Evolutionary conservation across 2,113 vertebrate species (phyloP).

Genomic region (Peromyscus polionotus): DNA sequence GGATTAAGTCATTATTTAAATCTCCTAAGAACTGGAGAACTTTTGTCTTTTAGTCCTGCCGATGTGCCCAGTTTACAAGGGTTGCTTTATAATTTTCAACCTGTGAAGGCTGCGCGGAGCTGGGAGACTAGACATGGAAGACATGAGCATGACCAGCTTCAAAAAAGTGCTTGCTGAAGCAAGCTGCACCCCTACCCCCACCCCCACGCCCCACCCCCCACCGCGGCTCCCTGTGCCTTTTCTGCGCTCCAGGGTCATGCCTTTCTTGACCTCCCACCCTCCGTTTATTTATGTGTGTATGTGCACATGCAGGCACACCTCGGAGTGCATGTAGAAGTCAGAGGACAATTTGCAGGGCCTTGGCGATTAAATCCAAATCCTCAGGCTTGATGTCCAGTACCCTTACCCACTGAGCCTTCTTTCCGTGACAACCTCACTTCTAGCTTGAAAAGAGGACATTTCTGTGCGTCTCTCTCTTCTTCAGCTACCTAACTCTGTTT

Average conservation of each 20-base stretch:
- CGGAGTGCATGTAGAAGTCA: background rate
- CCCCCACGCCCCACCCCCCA: no score
- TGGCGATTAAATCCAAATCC: no score
- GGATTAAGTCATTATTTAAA: constrained; percentile 34
- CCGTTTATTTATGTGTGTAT: background rate
- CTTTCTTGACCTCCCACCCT: background rate
- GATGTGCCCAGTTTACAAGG: background rate
- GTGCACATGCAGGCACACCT: background rate
- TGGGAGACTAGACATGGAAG: background rate
- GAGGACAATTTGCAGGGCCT: background rate
- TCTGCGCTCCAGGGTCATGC: background rate
- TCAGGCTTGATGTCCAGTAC: background rate
- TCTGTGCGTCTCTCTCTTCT: background rate
- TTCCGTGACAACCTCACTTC: background rate
- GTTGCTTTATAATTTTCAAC: background rate
- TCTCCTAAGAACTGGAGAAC: background rate
- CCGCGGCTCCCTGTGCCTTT: background rate
- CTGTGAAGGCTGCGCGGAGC: background rate
- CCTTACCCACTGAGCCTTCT: background rate
- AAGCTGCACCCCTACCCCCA: rapidly evolving
- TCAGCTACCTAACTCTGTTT: background rate
- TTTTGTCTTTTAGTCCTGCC: background rate
- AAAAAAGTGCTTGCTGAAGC: background rate
- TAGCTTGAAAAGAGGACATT: background rate
- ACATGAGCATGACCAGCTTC: background rate